Evolutionary conservation across 1,140 invertebrate species (phyloP).

Genomic region (Tribolium madens): DNA sequence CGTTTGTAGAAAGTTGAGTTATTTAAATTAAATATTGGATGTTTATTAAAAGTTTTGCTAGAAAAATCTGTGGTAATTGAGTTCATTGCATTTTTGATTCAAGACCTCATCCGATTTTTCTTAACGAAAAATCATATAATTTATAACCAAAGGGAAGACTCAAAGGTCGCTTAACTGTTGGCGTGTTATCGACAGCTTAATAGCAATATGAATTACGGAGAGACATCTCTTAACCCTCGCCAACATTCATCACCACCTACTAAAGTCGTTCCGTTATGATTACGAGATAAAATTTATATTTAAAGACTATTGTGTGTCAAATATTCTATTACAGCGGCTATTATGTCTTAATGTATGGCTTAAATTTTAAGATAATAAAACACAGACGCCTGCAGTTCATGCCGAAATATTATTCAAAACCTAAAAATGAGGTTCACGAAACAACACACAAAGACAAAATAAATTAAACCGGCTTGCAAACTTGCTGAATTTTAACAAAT

Average conservation of each 20-base stretch:
- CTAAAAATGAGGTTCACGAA: conserved; percentile 18
- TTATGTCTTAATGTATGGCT: conserved; percentile 11
- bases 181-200: conserved; percentile 49
- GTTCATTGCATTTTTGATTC: conserved; percentile 2
- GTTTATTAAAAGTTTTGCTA: background rate
- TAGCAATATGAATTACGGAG: conserved; percentile 47
- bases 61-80: no score
- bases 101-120: background rate
- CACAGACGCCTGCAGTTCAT: background rate
- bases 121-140: conserved; percentile 13
- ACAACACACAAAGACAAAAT: conserved; percentile 10
- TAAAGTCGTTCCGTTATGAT: conserved; percentile 32
- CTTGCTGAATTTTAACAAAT: conserved; percentile 15
- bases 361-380: conserved; percentile 22
- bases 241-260: conserved; percentile 44
- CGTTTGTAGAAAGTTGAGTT: background rate
- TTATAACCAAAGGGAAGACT: conserved; percentile 28
- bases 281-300: conserved; percentile 38
- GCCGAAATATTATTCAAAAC: conserved; percentile 16
- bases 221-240: conserved; percentile 47
- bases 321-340: conserved; percentile 21
- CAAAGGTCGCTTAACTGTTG: conserved; percentile 36
- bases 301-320: conserved; percentile 33
- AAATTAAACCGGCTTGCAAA: background rate
- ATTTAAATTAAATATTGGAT: background rate